Evolutionary conservation across 1,140 invertebrate species (phyloP).

Genomic region (Lineus longissimus): DNA sequence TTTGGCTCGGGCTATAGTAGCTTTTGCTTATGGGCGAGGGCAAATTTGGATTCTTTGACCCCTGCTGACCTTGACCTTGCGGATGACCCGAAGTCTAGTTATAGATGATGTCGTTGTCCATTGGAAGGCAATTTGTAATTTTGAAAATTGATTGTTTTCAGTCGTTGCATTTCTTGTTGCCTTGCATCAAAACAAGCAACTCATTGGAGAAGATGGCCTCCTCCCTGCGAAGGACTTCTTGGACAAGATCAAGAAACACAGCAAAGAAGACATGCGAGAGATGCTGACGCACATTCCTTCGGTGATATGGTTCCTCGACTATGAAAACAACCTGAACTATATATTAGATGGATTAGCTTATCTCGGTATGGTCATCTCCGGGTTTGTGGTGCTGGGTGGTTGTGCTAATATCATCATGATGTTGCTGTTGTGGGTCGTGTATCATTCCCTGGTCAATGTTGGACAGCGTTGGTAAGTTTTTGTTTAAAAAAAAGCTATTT

Average conservation of each 20-base stretch:
- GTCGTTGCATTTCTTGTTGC: slow-evolving; percentile 54
- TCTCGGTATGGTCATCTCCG: slow-evolving; percentile 43
- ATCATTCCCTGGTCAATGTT: slow-evolving; percentile 54
- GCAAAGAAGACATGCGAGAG: background rate
- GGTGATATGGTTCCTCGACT: slow-evolving; percentile 50
- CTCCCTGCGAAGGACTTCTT: slow-evolving; percentile 47
- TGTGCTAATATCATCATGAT: slow-evolving; percentile 52
- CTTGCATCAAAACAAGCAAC: slow-evolving; percentile 51
- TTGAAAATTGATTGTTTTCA: slow-evolving; percentile 28
- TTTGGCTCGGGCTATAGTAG: no score
- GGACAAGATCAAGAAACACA: slow-evolving; percentile 21
- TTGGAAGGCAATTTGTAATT: background rate
- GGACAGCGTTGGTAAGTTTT: slow-evolving; percentile 49
- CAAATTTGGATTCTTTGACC: no score
- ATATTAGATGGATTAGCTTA: slow-evolving; percentile 46
- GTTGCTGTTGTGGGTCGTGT: slow-evolving; percentile 49
- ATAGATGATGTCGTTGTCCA: no score
- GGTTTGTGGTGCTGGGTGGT: slow-evolving; percentile 44
- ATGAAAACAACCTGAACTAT: slow-evolving; percentile 39
- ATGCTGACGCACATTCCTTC: slow-evolving; percentile 32
- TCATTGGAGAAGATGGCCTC: slow-evolving; percentile 51
- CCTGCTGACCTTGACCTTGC: no score
- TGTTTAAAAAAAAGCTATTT: slow-evolving; percentile 9
- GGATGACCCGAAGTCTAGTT: no score
- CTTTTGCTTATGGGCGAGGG: no score